Evolutionary conservation across 2,797 vertebrate genomes (phyloP).

Genomic region (Channa striata): DNA sequence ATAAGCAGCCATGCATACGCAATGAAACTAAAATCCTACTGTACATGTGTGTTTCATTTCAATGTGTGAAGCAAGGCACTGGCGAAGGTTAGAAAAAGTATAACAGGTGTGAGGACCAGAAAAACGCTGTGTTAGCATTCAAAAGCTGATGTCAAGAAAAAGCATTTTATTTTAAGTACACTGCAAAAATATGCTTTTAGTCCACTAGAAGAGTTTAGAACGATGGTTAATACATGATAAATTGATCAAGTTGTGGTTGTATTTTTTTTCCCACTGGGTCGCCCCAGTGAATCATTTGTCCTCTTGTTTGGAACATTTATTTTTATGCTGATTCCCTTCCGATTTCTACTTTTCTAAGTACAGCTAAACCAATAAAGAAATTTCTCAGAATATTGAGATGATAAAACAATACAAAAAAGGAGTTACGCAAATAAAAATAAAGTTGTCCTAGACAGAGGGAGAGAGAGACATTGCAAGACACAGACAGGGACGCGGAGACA

Average conservation of each 20-base stretch:
- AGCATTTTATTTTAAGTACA: not conserved
- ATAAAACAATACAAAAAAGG: conserved; percentile 18
- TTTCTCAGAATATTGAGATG: conserved; percentile 20
- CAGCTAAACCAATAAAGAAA: conserved; percentile 6
- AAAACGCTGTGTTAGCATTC: not conserved
- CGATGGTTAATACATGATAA: no score
- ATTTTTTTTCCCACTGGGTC: no score
- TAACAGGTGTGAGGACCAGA: conserved; percentile 11
- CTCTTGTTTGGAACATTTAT: no score
- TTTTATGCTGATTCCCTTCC: no score
- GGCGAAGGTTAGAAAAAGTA: not conserved
- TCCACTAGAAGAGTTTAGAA: not conserved
- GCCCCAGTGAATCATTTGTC: no score
- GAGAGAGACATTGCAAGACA: conserved; percentile 11
- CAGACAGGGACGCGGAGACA: conserved; percentile 5
- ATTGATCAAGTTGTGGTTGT: no score
- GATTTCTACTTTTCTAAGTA: not conserved
- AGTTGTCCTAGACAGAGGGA: conserved; percentile 26
- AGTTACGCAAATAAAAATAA: conserved; percentile 36
- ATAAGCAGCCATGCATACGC: not conserved
- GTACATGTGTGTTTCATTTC: conserved; percentile 10
- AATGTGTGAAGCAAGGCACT: conserved; percentile 18
- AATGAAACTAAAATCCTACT: not conserved
- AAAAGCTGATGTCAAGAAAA: not conserved
- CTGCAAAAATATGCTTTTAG: not conserved